Conservation (phyloP, 2,113 vertebrate genomes). For the Eublepharis macularius region DNA sequence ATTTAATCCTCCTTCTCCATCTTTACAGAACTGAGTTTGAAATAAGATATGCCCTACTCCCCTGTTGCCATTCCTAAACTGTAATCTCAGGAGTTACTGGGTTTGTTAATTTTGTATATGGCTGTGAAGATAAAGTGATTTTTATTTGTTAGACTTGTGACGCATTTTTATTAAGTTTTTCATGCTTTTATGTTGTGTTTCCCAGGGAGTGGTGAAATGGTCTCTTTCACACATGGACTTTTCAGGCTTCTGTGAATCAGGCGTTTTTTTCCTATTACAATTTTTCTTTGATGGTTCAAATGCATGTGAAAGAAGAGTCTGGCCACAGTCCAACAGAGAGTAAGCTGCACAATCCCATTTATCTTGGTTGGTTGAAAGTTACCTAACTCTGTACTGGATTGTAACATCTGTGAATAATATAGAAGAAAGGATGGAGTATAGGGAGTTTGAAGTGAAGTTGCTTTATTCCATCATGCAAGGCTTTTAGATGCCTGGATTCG, state of each 20-base stretch:
- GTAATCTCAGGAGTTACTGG: background rate
- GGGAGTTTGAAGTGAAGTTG: background rate
- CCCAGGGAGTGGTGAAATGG: conserved; percentile 1
- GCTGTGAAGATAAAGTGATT: background rate
- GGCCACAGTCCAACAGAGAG: background rate
- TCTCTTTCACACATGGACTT: conserved; percentile 4
- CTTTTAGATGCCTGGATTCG: conserved; percentile 6
- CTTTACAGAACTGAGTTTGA: conserved; percentile 9
- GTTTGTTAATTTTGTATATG: conserved; percentile 5
- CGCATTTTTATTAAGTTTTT: conserved; percentile 7
- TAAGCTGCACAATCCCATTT: background rate
- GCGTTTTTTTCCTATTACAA: background rate
- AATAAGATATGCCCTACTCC: background rate
- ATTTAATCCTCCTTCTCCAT: conserved; percentile 32
- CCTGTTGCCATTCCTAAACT: background rate
- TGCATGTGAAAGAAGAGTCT: conserved; percentile 15
- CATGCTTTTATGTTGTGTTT: conserved; percentile 13
- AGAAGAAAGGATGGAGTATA: conserved; percentile 3
- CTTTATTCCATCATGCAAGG: conserved; percentile 23
- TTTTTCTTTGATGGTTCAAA: background rate
- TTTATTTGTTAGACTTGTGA: background rate
- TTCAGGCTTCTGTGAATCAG: background rate
- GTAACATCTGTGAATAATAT: background rate
- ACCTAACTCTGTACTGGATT: background rate
- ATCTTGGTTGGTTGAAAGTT: background rate